Base-by-base conservation (phyloP, 2,797 vertebrate genomes). In the Sebastes ruberrimus region DNA sequence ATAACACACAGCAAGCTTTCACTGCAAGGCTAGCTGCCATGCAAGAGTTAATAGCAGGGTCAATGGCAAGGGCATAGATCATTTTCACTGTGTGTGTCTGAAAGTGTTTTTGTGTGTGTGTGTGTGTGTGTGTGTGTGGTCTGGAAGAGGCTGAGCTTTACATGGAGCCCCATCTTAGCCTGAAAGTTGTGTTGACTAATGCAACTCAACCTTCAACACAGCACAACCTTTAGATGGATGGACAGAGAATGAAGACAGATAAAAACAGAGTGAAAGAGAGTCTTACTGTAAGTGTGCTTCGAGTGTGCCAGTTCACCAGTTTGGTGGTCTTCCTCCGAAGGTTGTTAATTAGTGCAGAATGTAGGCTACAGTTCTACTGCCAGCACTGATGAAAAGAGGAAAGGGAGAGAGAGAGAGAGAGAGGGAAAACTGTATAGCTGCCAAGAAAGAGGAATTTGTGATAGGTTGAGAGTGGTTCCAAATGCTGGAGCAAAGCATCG, bases 291-390 rank as follows among this genome's bases (percentile, higher is more conserved):
- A 94, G 91, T 73, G 88, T 92, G 92, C 88, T 95, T 86, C 83
- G 94, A 96, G 96, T 95, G 96, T 97, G 96, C 96, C 96, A 95
- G 95, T 96, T 95, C 94, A 95, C 96, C 93, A 93, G 95, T 96
- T 94, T 96, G 96, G 95, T 96, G 96, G 96, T 97, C 96, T 96
- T 95, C 95, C 95, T 95, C 92, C 93, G 95, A 97, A 96, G 96
- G 95, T 95, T 90, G 94, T 97, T 98, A 97, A 97, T 97, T 97
- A 97, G 96, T 94, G 94, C 94, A 97, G 96, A 97, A 97, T 94
- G 95, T 95, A 94, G 96, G 95, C 95, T 96, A 95, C 93, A 96
- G 95, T 96, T 96, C 94, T 92, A 93, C 94, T 97, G 97, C 97
- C 97, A 97, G 94, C 89, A 67, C 93, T 91, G 95, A 95, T 96